Evolutionary conservation across 2,888 invertebrate genomes (phyloP).

Genomic region (Spisula solida): DNA sequence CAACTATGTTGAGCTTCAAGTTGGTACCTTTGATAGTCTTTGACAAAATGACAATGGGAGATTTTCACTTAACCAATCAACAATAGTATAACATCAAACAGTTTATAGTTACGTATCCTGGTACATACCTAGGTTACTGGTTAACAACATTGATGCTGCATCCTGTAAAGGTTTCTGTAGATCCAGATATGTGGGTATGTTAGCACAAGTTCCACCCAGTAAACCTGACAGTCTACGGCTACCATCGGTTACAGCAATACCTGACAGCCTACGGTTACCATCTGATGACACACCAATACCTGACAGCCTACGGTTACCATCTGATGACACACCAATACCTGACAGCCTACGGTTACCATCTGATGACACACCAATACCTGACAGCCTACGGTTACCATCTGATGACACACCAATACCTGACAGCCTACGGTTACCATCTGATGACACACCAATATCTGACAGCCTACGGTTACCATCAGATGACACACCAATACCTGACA

Average conservation of each 20-base stretch:
- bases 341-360: slow-evolving; percentile 4
- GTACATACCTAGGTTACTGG: background rate
- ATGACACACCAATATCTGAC: slow-evolving; percentile 22
- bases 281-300: background rate
- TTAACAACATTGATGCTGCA: background rate
- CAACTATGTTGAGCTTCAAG: no score
- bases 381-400: slow-evolving; percentile 14
- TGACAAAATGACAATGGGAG: no score
- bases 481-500: no score
- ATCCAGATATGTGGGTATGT: slow-evolving; percentile 3
- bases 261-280: slow-evolving; percentile 27
- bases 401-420: background rate
- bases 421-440: background rate
- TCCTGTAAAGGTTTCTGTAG: slow-evolving; percentile 3
- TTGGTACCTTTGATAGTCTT: no score
- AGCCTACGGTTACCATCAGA: slow-evolving; percentile 1
- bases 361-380: slow-evolving; percentile 15
- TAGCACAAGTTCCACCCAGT: slow-evolving; percentile 9
- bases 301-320: slow-evolving; percentile 26
- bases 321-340: background rate
- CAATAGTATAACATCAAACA: no score
- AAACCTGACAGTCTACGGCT: background rate
- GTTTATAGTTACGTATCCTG: no score
- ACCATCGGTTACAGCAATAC: background rate
- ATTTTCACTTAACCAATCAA: no score